Evolutionary conservation across 2,888 invertebrate species (phyloP).

Genomic region (Drosophila cyrtoloma): DNA sequence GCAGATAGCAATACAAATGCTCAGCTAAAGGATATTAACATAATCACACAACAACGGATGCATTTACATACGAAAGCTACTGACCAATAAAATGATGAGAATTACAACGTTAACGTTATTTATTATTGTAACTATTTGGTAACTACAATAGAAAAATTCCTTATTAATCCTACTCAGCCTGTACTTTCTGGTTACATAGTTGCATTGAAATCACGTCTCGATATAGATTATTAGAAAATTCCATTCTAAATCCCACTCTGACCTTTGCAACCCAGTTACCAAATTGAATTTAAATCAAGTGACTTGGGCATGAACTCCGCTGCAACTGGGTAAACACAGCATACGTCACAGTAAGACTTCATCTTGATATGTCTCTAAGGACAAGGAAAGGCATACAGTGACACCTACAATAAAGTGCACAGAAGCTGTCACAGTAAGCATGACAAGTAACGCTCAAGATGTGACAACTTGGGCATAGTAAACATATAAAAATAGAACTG

Average conservation of each 20-base stretch:
- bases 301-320: not conserved
- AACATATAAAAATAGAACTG: constrained; percentile 38
- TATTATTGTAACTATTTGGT: not conserved
- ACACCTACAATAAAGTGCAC: constrained; percentile 17
- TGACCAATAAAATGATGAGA: not conserved
- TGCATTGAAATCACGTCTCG: not conserved
- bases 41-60: constrained; percentile 15
- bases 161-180: not conserved
- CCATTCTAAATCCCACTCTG: not conserved
- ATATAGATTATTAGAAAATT: not conserved
- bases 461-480: constrained; percentile 34
- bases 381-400: constrained; percentile 5
- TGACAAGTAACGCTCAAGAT: constrained; percentile 33
- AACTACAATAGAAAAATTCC: not conserved
- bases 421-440: constrained; percentile 31
- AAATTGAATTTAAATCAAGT: not conserved
- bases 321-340: constrained; percentile 16
- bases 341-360: constrained; percentile 18
- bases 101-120: not conserved
- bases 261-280: not conserved
- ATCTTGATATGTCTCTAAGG: constrained; percentile 4
- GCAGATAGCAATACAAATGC: constrained; percentile 6
- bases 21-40: constrained; percentile 31
- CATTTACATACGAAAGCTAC: not conserved
- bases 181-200: not conserved